phyloP scores from a whole-genome alignment of 2,797 vertebrate species.

The Gallinago nigripennis region DNA sequence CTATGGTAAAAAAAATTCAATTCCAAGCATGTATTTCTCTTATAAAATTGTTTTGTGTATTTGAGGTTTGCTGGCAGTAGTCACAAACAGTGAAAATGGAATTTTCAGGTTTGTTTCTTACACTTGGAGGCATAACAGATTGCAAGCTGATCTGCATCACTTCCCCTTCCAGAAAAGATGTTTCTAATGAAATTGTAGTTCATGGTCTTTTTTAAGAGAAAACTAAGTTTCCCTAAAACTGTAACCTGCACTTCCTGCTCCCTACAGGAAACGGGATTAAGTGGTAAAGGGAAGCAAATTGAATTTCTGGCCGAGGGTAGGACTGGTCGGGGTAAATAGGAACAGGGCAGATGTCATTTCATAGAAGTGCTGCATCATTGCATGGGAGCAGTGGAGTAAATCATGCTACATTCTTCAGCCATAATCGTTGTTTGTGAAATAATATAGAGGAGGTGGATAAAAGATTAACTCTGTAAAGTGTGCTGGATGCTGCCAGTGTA shows the following conservation, averaged over 20 bases:
- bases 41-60: background rate
- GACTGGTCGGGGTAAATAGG: background rate
- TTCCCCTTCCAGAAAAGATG: background rate
- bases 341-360: background rate
- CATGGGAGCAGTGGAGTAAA: rapidly evolving
- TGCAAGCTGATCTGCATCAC: conserved; percentile 14
- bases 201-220: background rate
- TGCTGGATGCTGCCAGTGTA: background rate
- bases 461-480: background rate
- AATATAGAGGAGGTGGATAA: background rate
- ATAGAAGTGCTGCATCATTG: background rate
- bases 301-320: background rate
- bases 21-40: background rate
- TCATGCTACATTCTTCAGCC: rapidly evolving
- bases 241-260: conserved; percentile 3
- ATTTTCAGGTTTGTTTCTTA: background rate
- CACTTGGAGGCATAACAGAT: background rate
- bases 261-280: conserved; percentile 7
- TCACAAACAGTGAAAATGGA: background rate
- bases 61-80: background rate
- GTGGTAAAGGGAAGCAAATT: conserved; percentile 1
- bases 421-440: background rate
- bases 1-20: background rate
- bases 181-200: conserved; percentile 33
- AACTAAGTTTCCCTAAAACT: background rate